Base-by-base conservation (phyloP, 1,140 invertebrate genomes). In the Anthonomus grandis region DNA sequence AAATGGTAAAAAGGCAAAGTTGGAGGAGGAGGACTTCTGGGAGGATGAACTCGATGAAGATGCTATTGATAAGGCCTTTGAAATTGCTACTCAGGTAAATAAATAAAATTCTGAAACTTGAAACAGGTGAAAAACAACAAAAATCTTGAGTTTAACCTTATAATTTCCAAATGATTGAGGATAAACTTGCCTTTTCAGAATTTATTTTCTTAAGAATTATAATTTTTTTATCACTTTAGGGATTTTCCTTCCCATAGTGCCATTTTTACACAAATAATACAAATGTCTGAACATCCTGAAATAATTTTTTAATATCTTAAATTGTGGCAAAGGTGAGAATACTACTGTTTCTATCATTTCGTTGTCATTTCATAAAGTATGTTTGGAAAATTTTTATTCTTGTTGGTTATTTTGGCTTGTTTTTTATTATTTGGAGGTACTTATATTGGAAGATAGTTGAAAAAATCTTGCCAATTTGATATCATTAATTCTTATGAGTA, bases 31-130 rank as follows among this genome's bases (percentile, higher is more conserved):
- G 12, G 65, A 64, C 31, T 41, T 60, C n/a, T 65, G 63, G 63
- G 66, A 57, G n/a, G 66, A 68, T 17, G 65, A 68, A 46, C 44
- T 65, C 13, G 61, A 64, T 47, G 42, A 23, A 9, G 59, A 62
- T 36, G 53, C 56, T 10, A 38, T 69, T 3, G 65, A 69, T 12
- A 64, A 67, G 48, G 62, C 57, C 52, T 51, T 69, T 38, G 41
- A 59, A 36, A 25, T 61, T 17, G 65, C 65, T 10, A 57, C 63
- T 27, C 65, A 69, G 58, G 54, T 65, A 37, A 50, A 18, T 12
- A 10, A 12, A 12, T 34, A 34, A 1, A 34, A 34, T 34, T 34
- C 13, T n/a, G n/a, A 13, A 1, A 12, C 31, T 2, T 34, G 2
- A 34, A 34, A 34, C 31, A 13, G 10, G 10, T n/a, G n/a, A n/a